Percentiles rank a stretch among this genome's conserved stretches.
These are phyloP conservation scores for Ariopsis seemanni DNA, from an alignment of 2,113 vertebrate genomes.

Conservation along the genomic window DNA sequence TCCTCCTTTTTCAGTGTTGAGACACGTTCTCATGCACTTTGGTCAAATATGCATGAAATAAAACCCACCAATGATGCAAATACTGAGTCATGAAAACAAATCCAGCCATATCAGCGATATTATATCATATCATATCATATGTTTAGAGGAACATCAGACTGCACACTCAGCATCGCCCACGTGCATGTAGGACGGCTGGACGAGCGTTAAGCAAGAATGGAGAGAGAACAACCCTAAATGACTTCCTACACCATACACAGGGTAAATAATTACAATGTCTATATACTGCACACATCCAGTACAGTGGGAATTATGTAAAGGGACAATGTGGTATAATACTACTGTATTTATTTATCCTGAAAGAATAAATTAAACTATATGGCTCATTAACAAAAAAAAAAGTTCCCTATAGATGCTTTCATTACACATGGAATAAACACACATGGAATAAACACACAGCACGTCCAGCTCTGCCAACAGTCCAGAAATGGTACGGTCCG, in stretches of 20 bases:
- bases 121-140: background rate
- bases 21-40: background rate
- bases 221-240: background rate
- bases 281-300: background rate
- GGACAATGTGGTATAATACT: background rate
- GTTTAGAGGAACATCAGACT: background rate
- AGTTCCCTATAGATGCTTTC: background rate
- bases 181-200: background rate
- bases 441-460: background rate
- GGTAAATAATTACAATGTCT: background rate
- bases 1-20: background rate
- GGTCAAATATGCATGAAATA: background rate
- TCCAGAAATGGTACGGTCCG: background rate
- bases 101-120: background rate
- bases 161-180: background rate
- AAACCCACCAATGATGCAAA: background rate
- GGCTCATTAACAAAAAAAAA: background rate
- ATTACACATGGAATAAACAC: background rate
- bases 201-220: background rate
- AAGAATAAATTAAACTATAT: background rate
- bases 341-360: background rate
- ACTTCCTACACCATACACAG: background rate
- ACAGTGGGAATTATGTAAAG: background rate
- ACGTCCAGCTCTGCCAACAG: background rate
- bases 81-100: background rate